Conservation (phyloP, 2,113 vertebrate genomes). For the Myanophis thanlyinensis region DNA sequence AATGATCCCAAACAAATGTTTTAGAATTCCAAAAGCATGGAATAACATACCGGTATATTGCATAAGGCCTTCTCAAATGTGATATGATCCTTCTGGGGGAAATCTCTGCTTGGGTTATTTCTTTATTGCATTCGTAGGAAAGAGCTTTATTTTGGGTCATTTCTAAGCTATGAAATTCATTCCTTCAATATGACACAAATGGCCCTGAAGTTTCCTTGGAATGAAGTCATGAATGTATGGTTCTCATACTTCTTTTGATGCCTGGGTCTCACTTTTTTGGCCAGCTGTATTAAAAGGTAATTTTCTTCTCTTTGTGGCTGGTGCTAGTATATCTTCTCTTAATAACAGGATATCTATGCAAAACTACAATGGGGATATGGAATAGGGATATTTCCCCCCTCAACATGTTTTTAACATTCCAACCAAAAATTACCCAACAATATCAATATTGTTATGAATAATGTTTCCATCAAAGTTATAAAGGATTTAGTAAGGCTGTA, state of each 20-base stretch:
- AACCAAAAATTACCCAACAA: background rate
- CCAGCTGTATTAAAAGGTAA: background rate
- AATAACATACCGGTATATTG: slow-evolving; percentile 19
- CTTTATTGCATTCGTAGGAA: background rate
- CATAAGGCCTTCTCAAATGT: background rate
- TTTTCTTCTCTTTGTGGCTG: background rate
- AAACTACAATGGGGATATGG: background rate
- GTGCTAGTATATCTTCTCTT: background rate
- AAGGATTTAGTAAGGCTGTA: background rate
- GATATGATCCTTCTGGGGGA: background rate
- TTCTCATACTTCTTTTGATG: background rate
- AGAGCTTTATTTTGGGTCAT: background rate
- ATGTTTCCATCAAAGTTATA: background rate
- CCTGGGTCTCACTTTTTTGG: background rate
- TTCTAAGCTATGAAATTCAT: background rate
- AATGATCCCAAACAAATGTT: slow-evolving; percentile 33
- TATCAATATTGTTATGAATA: background rate
- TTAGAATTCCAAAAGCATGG: slow-evolving; percentile 18
- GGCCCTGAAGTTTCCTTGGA: background rate
- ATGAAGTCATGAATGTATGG: background rate
- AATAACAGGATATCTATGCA: background rate
- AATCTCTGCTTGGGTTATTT: background rate
- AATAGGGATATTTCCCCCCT: background rate
- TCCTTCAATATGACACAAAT: background rate
- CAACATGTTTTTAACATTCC: background rate